These are phyloP conservation scores for Danaus melanippus DNA, from an alignment of 1,140 invertebrate genomes.

Conservation along the genomic window DNA sequence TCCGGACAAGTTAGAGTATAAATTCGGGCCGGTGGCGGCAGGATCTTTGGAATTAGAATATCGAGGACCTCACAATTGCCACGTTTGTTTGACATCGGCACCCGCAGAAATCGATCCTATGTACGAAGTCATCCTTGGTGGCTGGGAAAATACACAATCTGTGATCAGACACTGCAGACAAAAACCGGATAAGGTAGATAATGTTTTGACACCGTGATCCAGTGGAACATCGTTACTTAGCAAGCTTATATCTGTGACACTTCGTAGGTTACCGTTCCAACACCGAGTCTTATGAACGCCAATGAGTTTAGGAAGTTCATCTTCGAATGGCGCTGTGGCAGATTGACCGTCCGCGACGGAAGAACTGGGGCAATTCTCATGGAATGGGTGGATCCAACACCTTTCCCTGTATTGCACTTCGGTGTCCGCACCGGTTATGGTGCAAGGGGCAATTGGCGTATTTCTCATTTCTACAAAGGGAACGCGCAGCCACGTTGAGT, in stretches of 20 bases:
- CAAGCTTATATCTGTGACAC: conserved; percentile 27
- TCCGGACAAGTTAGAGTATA: conserved; percentile 73
- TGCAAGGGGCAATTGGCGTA: conserved; percentile 74
- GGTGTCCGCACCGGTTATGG: conserved; percentile 77
- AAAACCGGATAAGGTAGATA: conserved; percentile 76
- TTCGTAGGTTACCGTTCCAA: conserved; percentile 72
- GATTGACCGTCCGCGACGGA: conserved; percentile 65
- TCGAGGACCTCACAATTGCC: conserved; percentile 74
- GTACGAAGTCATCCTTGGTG: conserved; percentile 76
- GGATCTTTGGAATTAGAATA: conserved; percentile 73
- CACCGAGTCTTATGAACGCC: conserved; percentile 69
- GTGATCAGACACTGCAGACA: conserved; percentile 75
- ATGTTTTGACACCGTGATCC: conserved; percentile 23
- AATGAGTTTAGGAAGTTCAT: conserved; percentile 74
- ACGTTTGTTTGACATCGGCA: conserved; percentile 71
- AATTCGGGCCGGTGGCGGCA: conserved; percentile 70
- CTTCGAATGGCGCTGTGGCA: conserved; percentile 74
- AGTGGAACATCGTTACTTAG: conserved; percentile 8
- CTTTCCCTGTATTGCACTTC: conserved; percentile 74
- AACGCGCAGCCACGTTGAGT: conserved; percentile 50
- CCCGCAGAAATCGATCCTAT: conserved; percentile 72
- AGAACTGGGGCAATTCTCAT: conserved; percentile 61
- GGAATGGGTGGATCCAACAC: conserved; percentile 74
- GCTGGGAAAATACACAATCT: conserved; percentile 76
- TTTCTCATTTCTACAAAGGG: conserved; percentile 46